A percentile compares a stretch with the other conserved stretches of the same genome.
Evolutionary conservation across 2,888 invertebrate genomes (phyloP).

Genomic region (Chloroclystis v-ata): DNA sequence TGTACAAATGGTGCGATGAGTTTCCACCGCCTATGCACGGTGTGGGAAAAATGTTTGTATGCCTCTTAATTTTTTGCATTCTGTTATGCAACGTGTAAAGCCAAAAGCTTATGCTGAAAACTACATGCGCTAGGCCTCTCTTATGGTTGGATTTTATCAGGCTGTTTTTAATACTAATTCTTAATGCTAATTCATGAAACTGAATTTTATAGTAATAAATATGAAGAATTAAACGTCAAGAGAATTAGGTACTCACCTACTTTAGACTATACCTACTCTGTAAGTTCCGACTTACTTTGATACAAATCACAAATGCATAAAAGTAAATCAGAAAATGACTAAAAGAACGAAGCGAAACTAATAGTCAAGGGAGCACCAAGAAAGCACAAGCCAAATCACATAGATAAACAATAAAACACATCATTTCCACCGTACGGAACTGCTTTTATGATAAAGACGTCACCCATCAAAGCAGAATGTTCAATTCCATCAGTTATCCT

Average conservation of each 20-base stretch:
- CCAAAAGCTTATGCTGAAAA: too few relatives aligned
- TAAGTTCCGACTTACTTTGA: too few relatives aligned
- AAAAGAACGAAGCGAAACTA: slow-evolving; percentile 11
- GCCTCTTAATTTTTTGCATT: background rate
- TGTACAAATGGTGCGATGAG: slow-evolving; percentile 56
- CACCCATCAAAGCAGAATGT: slow-evolving; percentile 34
- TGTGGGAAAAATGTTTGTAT: slow-evolving; percentile 1
- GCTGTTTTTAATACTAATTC: too few relatives aligned
- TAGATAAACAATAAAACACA: slow-evolving; percentile 33
- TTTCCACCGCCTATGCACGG: slow-evolving; percentile 40
- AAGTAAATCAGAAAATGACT: background rate
- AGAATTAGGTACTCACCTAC: too few relatives aligned
- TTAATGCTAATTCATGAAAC: too few relatives aligned
- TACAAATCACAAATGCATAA: background rate
- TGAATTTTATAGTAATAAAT: too few relatives aligned
- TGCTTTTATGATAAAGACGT: slow-evolving; percentile 35
- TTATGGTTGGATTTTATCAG: too few relatives aligned
- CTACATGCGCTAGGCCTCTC: too few relatives aligned
- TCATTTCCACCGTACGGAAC: slow-evolving; percentile 27
- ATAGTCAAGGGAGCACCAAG: slow-evolving; percentile 15
- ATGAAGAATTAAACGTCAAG: too few relatives aligned
- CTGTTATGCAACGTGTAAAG: background rate
- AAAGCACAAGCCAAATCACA: slow-evolving; percentile 28
- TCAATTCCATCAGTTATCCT: slow-evolving; percentile 35
- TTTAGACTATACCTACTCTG: too few relatives aligned